Evolutionary conservation across 1,140 invertebrate genomes (phyloP).

Genomic region (Drosophila setifemur): DNA sequence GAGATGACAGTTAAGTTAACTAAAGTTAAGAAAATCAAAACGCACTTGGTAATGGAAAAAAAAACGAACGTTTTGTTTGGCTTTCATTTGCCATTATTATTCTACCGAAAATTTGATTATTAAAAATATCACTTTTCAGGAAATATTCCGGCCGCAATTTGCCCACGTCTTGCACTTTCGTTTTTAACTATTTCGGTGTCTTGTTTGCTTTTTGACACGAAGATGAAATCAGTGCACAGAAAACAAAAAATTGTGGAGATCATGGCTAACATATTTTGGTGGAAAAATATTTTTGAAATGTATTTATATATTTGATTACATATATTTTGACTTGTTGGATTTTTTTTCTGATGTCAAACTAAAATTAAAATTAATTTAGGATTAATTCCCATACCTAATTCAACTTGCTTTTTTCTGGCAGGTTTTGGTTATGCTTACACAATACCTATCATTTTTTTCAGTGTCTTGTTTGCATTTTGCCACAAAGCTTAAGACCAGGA

Average conservation of each 20-base stretch:
- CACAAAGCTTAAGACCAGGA: constrained; percentile 15
- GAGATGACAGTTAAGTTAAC: constrained; percentile 3
- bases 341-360: too few species aligned
- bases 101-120: background rate
- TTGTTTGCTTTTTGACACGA: constrained; percentile 5
- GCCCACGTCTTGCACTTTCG: constrained; percentile 1
- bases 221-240: too few species aligned
- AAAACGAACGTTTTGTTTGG: constrained; percentile 11
- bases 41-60: constrained; percentile 26
- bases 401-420: too few species aligned
- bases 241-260: too few species aligned
- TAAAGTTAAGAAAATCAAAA: background rate
- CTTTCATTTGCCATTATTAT: background rate
- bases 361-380: too few species aligned
- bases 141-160: constrained; percentile 1
- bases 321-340: too few species aligned
- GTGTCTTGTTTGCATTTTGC: constrained; percentile 10
- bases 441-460: too few species aligned
- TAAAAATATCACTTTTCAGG: background rate
- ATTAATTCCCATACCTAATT: too few species aligned
- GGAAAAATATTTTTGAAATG: too few species aligned
- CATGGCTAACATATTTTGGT: too few species aligned
- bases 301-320: too few species aligned
- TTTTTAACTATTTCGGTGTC: background rate
- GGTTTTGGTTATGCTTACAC: too few species aligned